Evolutionary conservation across 1,140 invertebrate species (phyloP).

Genomic region (Sogatella furcifera): DNA sequence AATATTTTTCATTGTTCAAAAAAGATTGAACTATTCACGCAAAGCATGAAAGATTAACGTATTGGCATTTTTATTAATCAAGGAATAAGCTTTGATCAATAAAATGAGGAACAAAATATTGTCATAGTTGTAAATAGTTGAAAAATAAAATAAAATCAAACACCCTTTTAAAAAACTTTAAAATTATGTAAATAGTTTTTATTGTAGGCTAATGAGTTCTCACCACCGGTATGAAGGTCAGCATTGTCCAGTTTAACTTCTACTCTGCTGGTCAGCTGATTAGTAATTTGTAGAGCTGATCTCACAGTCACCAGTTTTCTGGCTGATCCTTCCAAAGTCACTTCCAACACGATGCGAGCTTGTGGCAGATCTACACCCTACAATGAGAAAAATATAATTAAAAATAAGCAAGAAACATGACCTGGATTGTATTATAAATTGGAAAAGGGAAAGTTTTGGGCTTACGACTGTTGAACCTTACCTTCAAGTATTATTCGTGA

Average conservation of each 20-base stretch:
- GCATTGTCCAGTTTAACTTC: constrained; percentile 56
- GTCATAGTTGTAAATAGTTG: too few species aligned
- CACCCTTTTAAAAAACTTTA: constrained; percentile 17
- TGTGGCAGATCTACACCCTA: constrained; percentile 33
- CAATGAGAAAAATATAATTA: not conserved
- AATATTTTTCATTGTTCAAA: too few species aligned
- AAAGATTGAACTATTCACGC: too few species aligned
- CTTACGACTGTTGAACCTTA: too few species aligned
- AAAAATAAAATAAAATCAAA: too few species aligned
- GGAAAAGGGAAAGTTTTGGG: too few species aligned
- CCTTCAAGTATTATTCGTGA: too few species aligned
- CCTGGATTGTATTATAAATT: too few species aligned
- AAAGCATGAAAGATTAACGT: too few species aligned
- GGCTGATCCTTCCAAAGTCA: constrained; percentile 83
- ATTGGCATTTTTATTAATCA: too few species aligned
- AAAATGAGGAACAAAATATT: too few species aligned
- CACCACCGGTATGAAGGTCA: constrained; percentile 32
- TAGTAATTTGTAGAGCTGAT: constrained; percentile 74
- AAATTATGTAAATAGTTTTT: constrained; percentile 5
- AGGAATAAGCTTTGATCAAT: too few species aligned
- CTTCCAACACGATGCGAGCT: constrained; percentile 73
- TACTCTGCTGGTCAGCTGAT: constrained; percentile 58
- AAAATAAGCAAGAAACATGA: not conserved
- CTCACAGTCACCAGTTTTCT: constrained; percentile 91
- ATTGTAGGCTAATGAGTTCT: constrained; percentile 19